Base-by-base conservation (phyloP, 2,113 vertebrate species). In the Mionectes macconnelli region DNA sequence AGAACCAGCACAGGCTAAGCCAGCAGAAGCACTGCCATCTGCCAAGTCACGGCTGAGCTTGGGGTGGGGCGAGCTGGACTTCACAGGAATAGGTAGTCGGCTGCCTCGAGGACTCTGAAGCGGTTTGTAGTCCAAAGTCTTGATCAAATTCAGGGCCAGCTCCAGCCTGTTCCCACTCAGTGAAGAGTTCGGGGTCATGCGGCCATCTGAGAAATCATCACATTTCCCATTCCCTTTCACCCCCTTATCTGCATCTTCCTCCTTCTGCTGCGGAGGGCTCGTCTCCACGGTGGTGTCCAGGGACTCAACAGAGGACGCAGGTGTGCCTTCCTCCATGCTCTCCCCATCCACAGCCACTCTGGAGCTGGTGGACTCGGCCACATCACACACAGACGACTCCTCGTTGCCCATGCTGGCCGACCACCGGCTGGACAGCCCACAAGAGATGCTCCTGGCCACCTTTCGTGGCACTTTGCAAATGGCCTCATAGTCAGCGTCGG, bases 401-500 rank as follows among this genome's bases (percentile, higher is more conserved):
- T 97, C 94, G 0, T 97, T 97, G 93, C 96, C 95, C 27, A 98
- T 96, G 47, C 96, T 98, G 40, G 97, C 82, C 0, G 98, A 98
- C 97, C 97, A 98, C n/a, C 98, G 97, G 68, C 98, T 98, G 2
- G 98, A 98, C 9, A 98, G 98, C 9, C 98, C 98, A 0, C 97
- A 98, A 24, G 99, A 98, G 13, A 98, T 98, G 93, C 98, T 99
- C 31, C 97, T 97, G 35, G 98, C 98, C 40, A 99, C 94, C 57
- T 98, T 98, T 0, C 99, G 98, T 0, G 99, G 99, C 19, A 99
- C 98, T 91, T 98, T 99, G 75, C 99, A 99, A 59, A 99, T 98
- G 0, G 99, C 99, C 94, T 99, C 99, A 0, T 99, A 99, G 97
- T 99, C 99, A 0, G 99, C 98, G 35, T 99, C 99, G 0, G 99